These are phyloP conservation scores for Amiota mariae DNA, from an alignment of 2,888 invertebrate genomes.

Conservation along the genomic window DNA sequence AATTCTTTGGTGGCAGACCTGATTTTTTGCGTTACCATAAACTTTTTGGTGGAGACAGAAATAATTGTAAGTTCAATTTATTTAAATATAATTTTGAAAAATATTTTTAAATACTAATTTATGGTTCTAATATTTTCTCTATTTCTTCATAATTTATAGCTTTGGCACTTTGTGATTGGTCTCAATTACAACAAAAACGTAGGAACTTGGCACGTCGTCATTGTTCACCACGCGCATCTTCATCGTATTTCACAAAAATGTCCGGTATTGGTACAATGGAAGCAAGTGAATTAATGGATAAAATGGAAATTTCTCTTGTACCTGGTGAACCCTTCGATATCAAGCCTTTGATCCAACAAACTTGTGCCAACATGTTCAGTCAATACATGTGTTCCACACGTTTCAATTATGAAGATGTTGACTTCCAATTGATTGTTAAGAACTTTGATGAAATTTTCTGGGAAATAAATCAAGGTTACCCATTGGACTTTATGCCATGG, in stretches of 20 bases:
- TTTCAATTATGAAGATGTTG: slow-evolving; percentile 81
- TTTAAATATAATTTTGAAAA: not conserved
- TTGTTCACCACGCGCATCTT: slow-evolving; percentile 85
- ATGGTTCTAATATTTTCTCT: slow-evolving; percentile 41
- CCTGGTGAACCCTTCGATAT: slow-evolving; percentile 75
- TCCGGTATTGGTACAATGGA: slow-evolving; percentile 82
- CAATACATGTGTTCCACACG: slow-evolving; percentile 90
- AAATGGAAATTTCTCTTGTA: slow-evolving; percentile 74
- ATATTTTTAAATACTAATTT: not conserved
- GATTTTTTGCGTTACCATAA: slow-evolving; percentile 86
- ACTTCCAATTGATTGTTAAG: slow-evolving; percentile 81
- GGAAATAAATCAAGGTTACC: slow-evolving; percentile 92
- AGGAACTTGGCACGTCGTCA: slow-evolving; percentile 85
- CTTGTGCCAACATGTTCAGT: slow-evolving; percentile 89
- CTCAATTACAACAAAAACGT: slow-evolving; percentile 84
- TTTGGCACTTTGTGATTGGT: slow-evolving; percentile 91
- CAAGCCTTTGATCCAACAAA: slow-evolving; percentile 82
- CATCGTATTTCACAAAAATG: slow-evolving; percentile 82
- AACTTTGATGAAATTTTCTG: slow-evolving; percentile 91
- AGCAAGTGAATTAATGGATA: slow-evolving; percentile 77
- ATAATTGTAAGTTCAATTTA: slow-evolving; percentile 83
- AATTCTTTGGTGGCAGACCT: slow-evolving; percentile 87
- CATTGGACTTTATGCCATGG: slow-evolving; percentile 90
- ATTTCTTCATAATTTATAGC: slow-evolving; percentile 77
- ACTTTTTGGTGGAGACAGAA: slow-evolving; percentile 88